Base-by-base conservation (phyloP, 1,140 invertebrate genomes). In the Nebria ingens region DNA sequence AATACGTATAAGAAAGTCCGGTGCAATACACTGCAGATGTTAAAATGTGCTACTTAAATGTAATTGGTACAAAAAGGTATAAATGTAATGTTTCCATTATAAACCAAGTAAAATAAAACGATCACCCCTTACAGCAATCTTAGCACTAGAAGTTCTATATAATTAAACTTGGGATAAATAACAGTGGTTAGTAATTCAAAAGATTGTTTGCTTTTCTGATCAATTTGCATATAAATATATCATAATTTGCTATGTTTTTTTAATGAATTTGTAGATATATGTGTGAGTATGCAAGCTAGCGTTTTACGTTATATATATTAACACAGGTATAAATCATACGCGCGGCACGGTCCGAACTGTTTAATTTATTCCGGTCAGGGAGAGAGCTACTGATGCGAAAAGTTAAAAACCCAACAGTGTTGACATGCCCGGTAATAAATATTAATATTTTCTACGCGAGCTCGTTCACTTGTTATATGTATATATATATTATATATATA, bases 151-250 rank as follows among this genome's bases (percentile, higher is more conserved):
- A n/a, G n/a, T n/a, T n/a, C n/a, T 34, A n/a, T 34, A 34, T 34
- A 34, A 34, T 34, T 34, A 34, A 9, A 34, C 40, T 17, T 4
- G 40, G 17, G 15, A 45, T 45, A 45, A 45, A 45, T 45, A 45
- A 45, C 40, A 45, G 40, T 45, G 17, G 15, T 6, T 45, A 29
- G 25, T 29, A 29, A 45, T 6, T 45, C 6, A 9, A 4, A 12
- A 11, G 9, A 45, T 17, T 45, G 40, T 45, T 45, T 45, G 40
- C 40, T 45, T 45, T 45, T 45, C 40, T 17, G 40, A 45, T 45
- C 40, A 45, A 45, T 45, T 45, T 45, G 40, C 40, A 45, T 45
- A 45, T 45, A 45, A 45, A 45, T 45, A 12, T 45, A 12, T 45
- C 15, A 17, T 45, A 45, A 45, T 45, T 45, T 45, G 9, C 25